A percentile compares a stretch with the other conserved stretches of the same genome.
These are phyloP conservation scores for Sorex araneus DNA, from an alignment of 2,113 vertebrate genomes.

Conservation along the genomic window DNA sequence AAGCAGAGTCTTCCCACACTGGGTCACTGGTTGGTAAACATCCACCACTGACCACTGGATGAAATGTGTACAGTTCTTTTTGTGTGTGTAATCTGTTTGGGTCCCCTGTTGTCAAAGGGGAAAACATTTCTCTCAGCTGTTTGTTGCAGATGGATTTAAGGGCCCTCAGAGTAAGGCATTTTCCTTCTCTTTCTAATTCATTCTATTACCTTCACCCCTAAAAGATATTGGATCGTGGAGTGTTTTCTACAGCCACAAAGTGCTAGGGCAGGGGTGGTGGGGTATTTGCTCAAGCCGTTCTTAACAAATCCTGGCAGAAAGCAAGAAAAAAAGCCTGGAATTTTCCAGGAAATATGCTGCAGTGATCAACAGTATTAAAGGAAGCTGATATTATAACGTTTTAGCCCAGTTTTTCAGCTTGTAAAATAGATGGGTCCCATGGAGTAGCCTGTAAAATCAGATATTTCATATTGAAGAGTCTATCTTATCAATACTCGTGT, in stretches of 20 bases:
- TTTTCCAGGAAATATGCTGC: neutral
- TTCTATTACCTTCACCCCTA: neutral
- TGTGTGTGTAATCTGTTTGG: neutral
- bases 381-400: constrained; percentile 44
- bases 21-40: constrained; percentile 2
- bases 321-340: neutral
- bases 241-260: neutral
- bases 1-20: neutral
- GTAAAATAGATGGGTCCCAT: constrained; percentile 49
- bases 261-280: neutral
- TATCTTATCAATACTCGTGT: constrained; percentile 45
- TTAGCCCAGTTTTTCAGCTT: constrained; percentile 58
- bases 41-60: neutral
- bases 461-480: constrained; percentile 57
- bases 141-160: neutral
- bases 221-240: neutral
- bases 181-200: neutral
- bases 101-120: constrained; percentile 51
- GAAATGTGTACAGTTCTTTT: neutral
- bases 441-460: constrained; percentile 47
- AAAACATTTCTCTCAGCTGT: neutral
- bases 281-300: neutral
- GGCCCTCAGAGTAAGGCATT: neutral
- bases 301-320: constrained; percentile 46
- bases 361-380: constrained; percentile 58